These are phyloP conservation scores for Chaunax sp. DNA, from an alignment of 2,797 vertebrate species.

Conservation along the genomic window DNA sequence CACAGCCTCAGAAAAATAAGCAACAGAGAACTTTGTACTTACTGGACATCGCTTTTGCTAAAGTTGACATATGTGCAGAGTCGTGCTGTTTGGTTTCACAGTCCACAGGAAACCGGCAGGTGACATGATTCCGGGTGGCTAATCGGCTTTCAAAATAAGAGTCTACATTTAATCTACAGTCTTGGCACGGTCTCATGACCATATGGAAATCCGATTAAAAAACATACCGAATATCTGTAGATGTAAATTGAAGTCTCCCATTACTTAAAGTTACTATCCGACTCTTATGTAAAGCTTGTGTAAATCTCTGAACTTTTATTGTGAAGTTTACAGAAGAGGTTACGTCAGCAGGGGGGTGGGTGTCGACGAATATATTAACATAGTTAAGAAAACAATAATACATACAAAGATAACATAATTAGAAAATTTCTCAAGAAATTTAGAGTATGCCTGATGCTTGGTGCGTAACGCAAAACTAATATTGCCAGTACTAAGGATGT, in stretches of 20 bases:
- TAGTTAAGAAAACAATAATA: no score
- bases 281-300: accelerated
- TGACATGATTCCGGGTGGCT: constrained; percentile 13
- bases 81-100: neutral
- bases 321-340: constrained; percentile 29
- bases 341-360: constrained; percentile 6
- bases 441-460: no score
- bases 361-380: no score
- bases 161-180: accelerated
- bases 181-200: accelerated
- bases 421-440: no score
- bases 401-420: no score
- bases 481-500: no score
- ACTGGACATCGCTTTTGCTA: constrained; percentile 81
- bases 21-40: constrained; percentile 45
- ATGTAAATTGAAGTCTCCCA: accelerated
- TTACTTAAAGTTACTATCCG: accelerated
- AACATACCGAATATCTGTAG: accelerated
- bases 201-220: accelerated
- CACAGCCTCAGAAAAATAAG: neutral
- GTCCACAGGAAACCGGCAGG: neutral
- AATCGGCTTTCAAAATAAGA: constrained; percentile 66
- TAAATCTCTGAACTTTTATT: constrained; percentile 4
- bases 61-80: constrained; percentile 63
- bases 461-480: no score